These are phyloP conservation scores for Rhombomys opimus DNA, from an alignment of 2,113 vertebrate species.

Conservation along the genomic window DNA sequence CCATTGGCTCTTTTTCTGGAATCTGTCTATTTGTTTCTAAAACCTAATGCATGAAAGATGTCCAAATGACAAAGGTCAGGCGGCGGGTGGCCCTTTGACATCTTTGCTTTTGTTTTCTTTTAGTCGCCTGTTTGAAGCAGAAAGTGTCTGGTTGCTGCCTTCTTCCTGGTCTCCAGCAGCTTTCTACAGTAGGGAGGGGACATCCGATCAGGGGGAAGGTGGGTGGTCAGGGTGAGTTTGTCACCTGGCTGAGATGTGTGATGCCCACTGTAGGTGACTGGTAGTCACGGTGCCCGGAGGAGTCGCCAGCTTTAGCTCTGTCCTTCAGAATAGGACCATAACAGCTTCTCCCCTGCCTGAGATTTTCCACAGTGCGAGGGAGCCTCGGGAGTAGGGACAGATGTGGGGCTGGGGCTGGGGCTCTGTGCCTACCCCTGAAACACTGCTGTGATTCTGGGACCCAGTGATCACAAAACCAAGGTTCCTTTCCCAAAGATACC, in stretches of 20 bases:
- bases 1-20: background rate
- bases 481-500: background rate
- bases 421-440: accelerated
- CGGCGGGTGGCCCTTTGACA: accelerated
- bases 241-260: background rate
- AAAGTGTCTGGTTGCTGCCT: background rate
- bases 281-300: background rate
- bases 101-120: background rate
- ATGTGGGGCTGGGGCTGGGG: background rate
- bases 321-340: too few relatives aligned
- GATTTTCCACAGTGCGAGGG: background rate
- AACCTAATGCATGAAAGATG: background rate
- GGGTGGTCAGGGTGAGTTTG: accelerated
- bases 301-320: background rate
- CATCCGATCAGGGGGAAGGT: background rate
- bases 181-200: background rate
- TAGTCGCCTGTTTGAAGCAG: accelerated
- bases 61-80: background rate
- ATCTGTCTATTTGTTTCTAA: background rate
- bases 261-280: background rate
- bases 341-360: background rate
- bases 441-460: background rate
- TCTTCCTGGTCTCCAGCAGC: background rate
- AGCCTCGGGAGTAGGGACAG: background rate
- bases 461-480: accelerated